A percentile compares a stretch with the other conserved stretches of the same genome.
Evolutionary conservation across 2,797 vertebrate species (phyloP).

Genomic region (Sebastes hopkinsi): DNA sequence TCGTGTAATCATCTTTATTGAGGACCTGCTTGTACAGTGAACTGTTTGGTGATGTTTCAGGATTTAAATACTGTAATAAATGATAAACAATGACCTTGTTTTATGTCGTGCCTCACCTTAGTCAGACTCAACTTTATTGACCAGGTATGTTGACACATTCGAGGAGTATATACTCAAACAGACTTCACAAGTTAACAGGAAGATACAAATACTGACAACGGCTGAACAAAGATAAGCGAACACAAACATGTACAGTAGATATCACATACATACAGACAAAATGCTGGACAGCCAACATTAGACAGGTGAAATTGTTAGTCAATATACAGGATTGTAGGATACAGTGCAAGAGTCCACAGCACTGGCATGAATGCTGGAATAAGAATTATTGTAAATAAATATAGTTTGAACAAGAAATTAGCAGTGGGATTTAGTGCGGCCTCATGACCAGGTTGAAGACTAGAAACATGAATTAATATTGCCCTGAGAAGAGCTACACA

Average conservation of each 20-base stretch:
- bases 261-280: not conserved
- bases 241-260: not conserved
- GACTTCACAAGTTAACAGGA: not conserved
- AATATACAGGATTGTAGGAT: not conserved
- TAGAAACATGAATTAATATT: not conserved
- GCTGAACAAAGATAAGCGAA: not conserved
- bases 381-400: not conserved
- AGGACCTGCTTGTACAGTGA: conserved; percentile 70
- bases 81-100: conserved; percentile 27
- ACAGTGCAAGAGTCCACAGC: not conserved
- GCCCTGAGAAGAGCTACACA: not conserved
- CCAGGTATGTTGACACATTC: not conserved
- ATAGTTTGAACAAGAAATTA: not conserved
- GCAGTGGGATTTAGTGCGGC: not conserved
- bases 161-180: not conserved
- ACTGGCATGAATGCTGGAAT: not conserved
- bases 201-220: not conserved
- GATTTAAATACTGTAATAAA: conserved; percentile 76
- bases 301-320: not conserved
- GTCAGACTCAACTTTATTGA: not conserved
- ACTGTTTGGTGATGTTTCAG: conserved; percentile 67
- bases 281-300: not conserved
- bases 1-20: conserved; percentile 59
- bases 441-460: not conserved
- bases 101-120: not conserved